Conservation (phyloP, 2,113 vertebrate species). For the Indicator maculatus region DNA sequence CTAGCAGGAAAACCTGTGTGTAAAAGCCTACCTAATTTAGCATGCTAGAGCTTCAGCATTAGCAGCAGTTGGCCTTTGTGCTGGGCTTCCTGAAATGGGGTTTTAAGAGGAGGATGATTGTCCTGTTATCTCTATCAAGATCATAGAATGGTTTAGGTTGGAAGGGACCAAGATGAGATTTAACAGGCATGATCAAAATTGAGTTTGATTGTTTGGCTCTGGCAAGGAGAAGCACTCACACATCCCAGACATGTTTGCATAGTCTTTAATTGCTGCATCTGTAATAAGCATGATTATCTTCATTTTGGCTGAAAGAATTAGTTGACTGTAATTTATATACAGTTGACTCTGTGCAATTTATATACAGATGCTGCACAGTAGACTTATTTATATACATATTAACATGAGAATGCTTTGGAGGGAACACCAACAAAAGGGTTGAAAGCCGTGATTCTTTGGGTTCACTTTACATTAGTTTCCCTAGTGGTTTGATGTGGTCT, state of each 20-base stretch:
- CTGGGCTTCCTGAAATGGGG: not conserved
- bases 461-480: not conserved
- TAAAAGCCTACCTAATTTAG: not conserved
- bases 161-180: not conserved
- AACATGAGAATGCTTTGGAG: slow-evolving; percentile 54
- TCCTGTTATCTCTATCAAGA: not conserved
- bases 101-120: not conserved
- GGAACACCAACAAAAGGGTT: slow-evolving; percentile 24
- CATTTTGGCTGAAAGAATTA: not conserved
- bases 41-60: not conserved
- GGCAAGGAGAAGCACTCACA: not conserved
- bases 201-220: not conserved
- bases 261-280: not conserved
- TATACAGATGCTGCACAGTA: slow-evolving; percentile 27
- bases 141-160: not conserved
- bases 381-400: slow-evolving; percentile 44
- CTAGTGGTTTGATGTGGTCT: slow-evolving; percentile 35
- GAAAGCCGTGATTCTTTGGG: not conserved
- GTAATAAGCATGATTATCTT: not conserved
- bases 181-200: not conserved
- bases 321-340: not conserved
- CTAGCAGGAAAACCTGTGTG: not conserved
- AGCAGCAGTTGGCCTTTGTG: not conserved
- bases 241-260: not conserved
- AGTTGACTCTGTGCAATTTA: slow-evolving; percentile 36